A percentile compares a stretch with the other conserved stretches of the same genome.
These are phyloP conservation scores for Hesperia comma DNA, from an alignment of 2,888 invertebrate species.

Conservation along the genomic window DNA sequence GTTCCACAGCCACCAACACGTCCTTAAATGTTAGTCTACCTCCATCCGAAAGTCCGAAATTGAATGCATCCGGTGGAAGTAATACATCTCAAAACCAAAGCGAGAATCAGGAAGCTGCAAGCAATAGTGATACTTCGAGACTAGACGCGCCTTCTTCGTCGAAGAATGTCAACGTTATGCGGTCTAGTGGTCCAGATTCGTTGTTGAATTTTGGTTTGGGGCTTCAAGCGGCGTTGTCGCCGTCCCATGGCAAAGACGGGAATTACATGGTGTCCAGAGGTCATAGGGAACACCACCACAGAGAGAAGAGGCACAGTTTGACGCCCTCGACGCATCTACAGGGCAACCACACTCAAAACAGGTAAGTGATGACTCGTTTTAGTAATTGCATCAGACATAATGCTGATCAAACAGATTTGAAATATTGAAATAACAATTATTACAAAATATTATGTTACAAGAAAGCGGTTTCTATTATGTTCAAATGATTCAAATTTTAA, in stretches of 20 bases:
- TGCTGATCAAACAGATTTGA: no score
- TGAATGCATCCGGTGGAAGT: slow-evolving; percentile 53
- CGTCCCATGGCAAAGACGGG: slow-evolving; percentile 68
- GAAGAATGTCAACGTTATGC: slow-evolving; percentile 49
- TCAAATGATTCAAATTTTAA: no score
- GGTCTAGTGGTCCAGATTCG: slow-evolving; percentile 67
- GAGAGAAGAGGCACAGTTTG: slow-evolving; percentile 83
- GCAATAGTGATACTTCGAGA: slow-evolving; percentile 57
- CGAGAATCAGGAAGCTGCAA: slow-evolving; percentile 55
- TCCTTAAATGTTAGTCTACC: slow-evolving; percentile 74
- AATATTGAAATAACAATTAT: no score
- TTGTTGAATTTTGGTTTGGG: slow-evolving; percentile 70
- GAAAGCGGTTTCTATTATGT: no score
- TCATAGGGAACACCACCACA: slow-evolving; percentile 64
- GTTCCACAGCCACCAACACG: slow-evolving; percentile 77
- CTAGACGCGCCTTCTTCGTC: slow-evolving; percentile 69
- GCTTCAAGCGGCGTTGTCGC: slow-evolving; percentile 71
- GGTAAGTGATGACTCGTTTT: slow-evolving; percentile 54
- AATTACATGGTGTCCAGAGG: slow-evolving; percentile 57
- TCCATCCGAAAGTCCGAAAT: slow-evolving; percentile 71
- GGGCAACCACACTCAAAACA: slow-evolving; percentile 67
- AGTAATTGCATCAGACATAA: no score
- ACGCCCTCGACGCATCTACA: slow-evolving; percentile 73
- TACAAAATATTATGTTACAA: no score
- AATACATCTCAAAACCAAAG: slow-evolving; percentile 51